Conservation (phyloP, 2,888 invertebrate species). For the Eilema sororculum region DNA sequence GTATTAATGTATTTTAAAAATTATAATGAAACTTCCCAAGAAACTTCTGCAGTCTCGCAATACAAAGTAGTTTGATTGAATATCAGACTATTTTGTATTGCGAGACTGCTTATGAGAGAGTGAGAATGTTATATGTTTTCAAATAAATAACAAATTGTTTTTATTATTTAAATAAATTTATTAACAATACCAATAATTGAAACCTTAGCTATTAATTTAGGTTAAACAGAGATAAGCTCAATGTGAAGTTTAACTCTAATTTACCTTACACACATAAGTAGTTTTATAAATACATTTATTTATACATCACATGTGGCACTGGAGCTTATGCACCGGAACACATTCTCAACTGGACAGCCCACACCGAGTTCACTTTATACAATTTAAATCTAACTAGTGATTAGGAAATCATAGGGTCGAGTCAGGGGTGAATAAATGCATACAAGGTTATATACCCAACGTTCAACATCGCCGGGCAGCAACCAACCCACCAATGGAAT, state of each 20-base stretch:
- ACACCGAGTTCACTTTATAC: slow-evolving; percentile 40
- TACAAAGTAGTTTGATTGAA: no score
- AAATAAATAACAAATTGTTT: not conserved
- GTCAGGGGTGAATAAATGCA: slow-evolving; percentile 47
- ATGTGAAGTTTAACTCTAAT: slow-evolving; percentile 43
- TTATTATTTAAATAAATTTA: slow-evolving; percentile 65
- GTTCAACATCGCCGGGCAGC: not conserved
- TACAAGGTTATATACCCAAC: slow-evolving; percentile 16
- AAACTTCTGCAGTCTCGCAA: no score
- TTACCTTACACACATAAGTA: slow-evolving; percentile 51
- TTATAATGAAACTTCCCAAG: no score
- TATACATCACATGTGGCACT: slow-evolving; percentile 41
- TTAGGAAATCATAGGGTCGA: slow-evolving; percentile 27
- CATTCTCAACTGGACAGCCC: slow-evolving; percentile 14
- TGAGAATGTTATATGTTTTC: not conserved
- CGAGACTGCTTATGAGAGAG: no score
- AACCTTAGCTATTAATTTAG: slow-evolving; percentile 63
- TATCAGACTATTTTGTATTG: no score
- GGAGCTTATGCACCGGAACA: slow-evolving; percentile 3
- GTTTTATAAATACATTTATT: slow-evolving; percentile 42
- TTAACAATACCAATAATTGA: slow-evolving; percentile 73
- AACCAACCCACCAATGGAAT: not conserved
- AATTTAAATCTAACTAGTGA: slow-evolving; percentile 48
- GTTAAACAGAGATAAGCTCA: slow-evolving; percentile 54
- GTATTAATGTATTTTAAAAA: no score